Base-by-base conservation (phyloP, 2,113 vertebrate species). In the Myrmecobius fasciatus region DNA sequence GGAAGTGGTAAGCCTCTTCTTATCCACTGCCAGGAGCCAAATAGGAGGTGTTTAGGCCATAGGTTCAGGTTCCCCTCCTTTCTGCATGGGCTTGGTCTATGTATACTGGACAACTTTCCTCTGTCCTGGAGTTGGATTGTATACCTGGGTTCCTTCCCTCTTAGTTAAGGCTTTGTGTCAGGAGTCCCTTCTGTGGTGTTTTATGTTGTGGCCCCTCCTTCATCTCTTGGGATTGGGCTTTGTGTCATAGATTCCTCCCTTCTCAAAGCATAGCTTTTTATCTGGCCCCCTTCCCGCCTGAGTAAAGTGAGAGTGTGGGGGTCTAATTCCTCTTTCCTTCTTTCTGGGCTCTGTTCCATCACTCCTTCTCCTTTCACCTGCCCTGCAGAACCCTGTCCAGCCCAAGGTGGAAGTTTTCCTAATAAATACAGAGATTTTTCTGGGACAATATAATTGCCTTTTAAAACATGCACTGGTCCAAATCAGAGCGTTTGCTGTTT, bases 371-470 rank as follows among this genome's bases (percentile, higher is more conserved):
- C 28, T 31, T 49, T 20, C 47, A 3, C 25, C 53, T 31, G 28
- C n/a, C 51, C 25, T 54, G 1, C 56, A 46, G 49, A 25, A 26
- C 46, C 54, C 94, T 1, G 0, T 31, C 3, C 24, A 52, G 52
- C 25, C 8, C 8, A 0, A 1, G 17, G 46, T 93, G 52, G 36
- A 48, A 0, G 0, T 0, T 93, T 95, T 89, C 95, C 75, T 53
- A 60, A 5, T 83, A 90, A 6, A n/a, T 67, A 10, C 52, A 0
- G 3, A 90, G 8, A 3, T 89, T 54, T 83, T 52, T 31, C 52
- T 0, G 0, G 25, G 24, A 54, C 31, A 7, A 4, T 2, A 1
- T 7, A 1, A n/a, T 0, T 9, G 90, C 36, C 92, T 1, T 90
- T 93, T 12, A 53, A 48, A 92, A 90, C 92, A 56, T 92, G n/a